Percentiles rank a stretch among this genome's conserved stretches.
phyloP scores from a whole-genome alignment of 2,888 invertebrate genomes.

The Seira musarum region DNA sequence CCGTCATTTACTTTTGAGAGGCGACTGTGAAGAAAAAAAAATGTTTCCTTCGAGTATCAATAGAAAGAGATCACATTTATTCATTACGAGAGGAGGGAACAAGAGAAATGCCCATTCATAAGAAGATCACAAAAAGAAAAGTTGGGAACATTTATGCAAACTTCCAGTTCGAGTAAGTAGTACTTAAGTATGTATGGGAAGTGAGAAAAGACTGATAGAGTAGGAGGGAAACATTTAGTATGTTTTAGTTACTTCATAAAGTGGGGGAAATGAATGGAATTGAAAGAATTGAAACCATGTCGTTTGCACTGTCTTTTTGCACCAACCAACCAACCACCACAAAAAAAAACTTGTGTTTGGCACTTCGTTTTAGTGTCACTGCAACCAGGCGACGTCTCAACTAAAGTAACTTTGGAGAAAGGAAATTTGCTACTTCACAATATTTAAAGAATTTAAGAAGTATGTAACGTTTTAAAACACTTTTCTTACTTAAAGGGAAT shows the following conservation, averaged over 20 bases:
- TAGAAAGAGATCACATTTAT: neutral
- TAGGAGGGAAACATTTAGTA: constrained; percentile 43
- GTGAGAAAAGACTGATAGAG: neutral
- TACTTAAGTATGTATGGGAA: neutral
- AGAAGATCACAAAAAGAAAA: neutral
- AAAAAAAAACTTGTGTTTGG: constrained; percentile 45
- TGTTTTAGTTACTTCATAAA: constrained; percentile 48
- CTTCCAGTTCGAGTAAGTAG: neutral
- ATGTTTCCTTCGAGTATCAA: neutral
- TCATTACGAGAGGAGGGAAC: neutral
- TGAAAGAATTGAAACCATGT: constrained; percentile 38
- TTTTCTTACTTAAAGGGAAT: neutral
- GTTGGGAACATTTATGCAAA: neutral
- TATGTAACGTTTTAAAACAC: neutral
- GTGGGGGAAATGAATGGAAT: constrained; percentile 45
- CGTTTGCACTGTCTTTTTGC: constrained; percentile 23
- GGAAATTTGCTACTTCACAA: too few species aligned
- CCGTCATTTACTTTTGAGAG: too few species aligned
- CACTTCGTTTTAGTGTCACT: constrained; percentile 40
- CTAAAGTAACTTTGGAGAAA: neutral
- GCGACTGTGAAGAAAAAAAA: too few species aligned
- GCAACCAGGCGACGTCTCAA: constrained; percentile 2
- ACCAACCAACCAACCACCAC: too few species aligned
- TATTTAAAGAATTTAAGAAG: neutral
- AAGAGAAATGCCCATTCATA: neutral